A percentile compares a stretch with the other conserved stretches of the same genome.
phyloP scores from a whole-genome alignment of 2,113 vertebrate species.

The Gymnorhina tibicen region DNA sequence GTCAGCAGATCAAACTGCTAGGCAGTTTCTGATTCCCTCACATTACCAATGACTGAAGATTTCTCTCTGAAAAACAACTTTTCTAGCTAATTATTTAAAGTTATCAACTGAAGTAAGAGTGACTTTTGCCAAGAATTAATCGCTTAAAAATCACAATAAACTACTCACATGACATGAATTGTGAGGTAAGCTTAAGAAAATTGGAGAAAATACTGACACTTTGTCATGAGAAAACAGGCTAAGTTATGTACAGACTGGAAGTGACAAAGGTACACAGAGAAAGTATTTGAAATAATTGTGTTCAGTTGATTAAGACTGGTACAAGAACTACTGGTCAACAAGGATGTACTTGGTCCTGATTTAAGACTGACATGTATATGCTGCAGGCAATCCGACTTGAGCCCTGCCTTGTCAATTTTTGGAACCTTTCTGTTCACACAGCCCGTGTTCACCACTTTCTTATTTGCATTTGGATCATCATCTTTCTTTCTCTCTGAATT shows the following conservation, averaged over 20 bases:
- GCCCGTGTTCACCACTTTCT: neutral
- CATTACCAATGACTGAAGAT: neutral
- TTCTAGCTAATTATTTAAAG: neutral
- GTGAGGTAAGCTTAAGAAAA: neutral
- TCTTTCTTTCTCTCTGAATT: neutral
- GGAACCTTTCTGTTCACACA: neutral
- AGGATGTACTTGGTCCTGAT: neutral
- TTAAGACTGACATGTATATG: neutral
- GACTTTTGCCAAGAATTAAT: neutral
- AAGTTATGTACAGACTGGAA: neutral
- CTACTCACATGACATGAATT: neutral
- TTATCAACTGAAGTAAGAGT: neutral
- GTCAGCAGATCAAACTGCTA: neutral
- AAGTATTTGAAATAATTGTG: neutral
- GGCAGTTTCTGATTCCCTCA: neutral
- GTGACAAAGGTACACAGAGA: neutral
- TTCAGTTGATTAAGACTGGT: neutral
- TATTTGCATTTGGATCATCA: neutral
- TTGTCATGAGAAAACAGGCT: neutral
- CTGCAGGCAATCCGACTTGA: neutral
- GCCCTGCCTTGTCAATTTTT: neutral
- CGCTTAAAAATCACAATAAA: neutral
- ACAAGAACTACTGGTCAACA: neutral
- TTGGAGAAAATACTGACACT: neutral
- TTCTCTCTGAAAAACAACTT: neutral